Conservation (phyloP, 2,113 vertebrate genomes). For the Catharus bicknelli region DNA sequence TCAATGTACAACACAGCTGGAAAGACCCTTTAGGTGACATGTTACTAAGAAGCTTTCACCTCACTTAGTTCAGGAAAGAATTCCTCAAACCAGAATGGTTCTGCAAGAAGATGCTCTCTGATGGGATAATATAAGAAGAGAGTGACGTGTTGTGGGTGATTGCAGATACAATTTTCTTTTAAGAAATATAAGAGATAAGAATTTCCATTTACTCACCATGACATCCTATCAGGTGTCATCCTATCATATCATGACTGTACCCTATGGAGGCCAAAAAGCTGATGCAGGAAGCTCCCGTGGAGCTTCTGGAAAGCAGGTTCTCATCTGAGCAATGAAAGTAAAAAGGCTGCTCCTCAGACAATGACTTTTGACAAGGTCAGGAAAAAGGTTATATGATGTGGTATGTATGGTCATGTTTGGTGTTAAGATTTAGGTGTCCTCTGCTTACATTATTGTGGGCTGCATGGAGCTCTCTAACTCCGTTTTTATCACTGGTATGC, state of each 20-base stretch:
- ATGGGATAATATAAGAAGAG: neutral
- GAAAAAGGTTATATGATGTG: neutral
- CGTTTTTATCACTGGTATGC: neutral
- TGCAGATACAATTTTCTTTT: neutral
- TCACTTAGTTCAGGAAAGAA: neutral
- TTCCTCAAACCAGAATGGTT: neutral
- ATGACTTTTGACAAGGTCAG: neutral
- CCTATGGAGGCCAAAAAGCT: fast-evolving
- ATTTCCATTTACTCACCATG: neutral
- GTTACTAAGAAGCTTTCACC: neutral
- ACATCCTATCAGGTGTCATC: neutral
- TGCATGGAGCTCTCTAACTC: neutral
- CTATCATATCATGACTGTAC: too few species aligned
- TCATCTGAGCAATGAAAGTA: fast-evolving
- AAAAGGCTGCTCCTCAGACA: neutral
- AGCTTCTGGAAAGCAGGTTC: neutral
- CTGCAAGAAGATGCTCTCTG: neutral
- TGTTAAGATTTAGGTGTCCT: neutral
- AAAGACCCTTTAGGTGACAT: neutral
- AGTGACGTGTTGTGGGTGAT: neutral
- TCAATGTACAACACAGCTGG: neutral
- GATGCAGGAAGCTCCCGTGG: neutral
- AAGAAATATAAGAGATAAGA: neutral
- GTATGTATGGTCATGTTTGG: neutral
- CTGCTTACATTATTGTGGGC: neutral